phyloP scores from a whole-genome alignment of 2,113 vertebrate genomes.

The Numida meleagris region DNA sequence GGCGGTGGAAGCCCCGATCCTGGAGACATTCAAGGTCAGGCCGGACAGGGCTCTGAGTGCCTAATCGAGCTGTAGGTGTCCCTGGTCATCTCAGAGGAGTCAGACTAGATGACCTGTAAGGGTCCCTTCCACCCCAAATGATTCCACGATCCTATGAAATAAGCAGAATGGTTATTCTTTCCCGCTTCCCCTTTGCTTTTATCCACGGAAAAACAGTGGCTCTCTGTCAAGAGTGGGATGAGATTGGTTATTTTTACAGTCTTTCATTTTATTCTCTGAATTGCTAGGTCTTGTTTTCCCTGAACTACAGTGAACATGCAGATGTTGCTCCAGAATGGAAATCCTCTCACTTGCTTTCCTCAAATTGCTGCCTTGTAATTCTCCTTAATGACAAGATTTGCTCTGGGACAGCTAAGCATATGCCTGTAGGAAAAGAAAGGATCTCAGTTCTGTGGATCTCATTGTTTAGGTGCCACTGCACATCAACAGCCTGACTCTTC shows the following conservation, averaged over 20 bases:
- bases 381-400: constrained; percentile 10
- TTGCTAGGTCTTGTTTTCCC: neutral
- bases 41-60: too few species aligned
- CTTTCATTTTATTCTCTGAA: constrained; percentile 33
- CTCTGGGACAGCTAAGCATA: neutral
- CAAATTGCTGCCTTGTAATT: constrained; percentile 16
- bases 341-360: neutral
- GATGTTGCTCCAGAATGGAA: constrained; percentile 27
- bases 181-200: neutral
- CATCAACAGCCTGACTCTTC: neutral
- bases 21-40: too few species aligned
- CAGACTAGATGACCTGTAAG: too few species aligned
- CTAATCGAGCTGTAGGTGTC: too few species aligned
- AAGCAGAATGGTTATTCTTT: neutral
- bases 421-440: neutral
- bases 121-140: too few species aligned
- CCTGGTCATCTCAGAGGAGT: too few species aligned
- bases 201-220: neutral
- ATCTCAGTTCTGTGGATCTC: neutral
- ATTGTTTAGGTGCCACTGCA: neutral
- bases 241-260: neutral
- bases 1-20: too few species aligned
- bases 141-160: neutral
- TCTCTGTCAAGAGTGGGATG: neutral
- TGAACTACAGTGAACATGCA: constrained; percentile 1